phyloP scores from a whole-genome alignment of 2,888 invertebrate species.

The Colletes collaris region DNA sequence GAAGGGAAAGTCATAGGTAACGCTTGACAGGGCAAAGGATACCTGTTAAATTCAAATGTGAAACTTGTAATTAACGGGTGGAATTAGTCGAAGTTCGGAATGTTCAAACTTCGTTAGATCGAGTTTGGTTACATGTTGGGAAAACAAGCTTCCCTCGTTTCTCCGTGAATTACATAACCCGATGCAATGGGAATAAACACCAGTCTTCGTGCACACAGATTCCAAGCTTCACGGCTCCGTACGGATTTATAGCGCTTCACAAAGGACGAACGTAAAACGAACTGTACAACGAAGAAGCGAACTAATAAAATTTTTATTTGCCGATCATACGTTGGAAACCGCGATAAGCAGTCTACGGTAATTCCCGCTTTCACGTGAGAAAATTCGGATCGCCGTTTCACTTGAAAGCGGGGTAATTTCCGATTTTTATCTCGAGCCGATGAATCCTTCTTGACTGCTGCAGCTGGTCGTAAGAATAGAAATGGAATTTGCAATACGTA shows the following conservation, averaged over 20 bases:
- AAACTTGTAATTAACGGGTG: conserved; percentile 64
- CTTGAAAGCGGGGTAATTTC: too few relatives aligned
- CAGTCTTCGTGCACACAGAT: neutral
- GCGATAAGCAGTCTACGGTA: too few relatives aligned
- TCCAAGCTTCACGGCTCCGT: neutral
- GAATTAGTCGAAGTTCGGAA: conserved; percentile 57
- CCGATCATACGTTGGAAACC: too few relatives aligned
- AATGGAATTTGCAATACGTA: too few relatives aligned
- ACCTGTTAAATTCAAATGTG: conserved; percentile 62
- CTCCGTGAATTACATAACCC: conserved; percentile 31
- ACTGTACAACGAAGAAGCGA: neutral
- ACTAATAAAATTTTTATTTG: neutral
- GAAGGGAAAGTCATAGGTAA: conserved; percentile 45
- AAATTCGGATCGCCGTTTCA: too few relatives aligned
- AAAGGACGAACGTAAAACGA: neutral
- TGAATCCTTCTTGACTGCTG: too few relatives aligned
- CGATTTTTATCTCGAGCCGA: too few relatives aligned
- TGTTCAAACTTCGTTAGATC: conserved; percentile 59
- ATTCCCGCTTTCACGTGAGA: too few relatives aligned
- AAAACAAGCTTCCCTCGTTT: conserved; percentile 25
- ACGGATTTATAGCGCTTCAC: neutral
- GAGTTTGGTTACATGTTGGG: conserved; percentile 29
- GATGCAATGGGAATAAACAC: neutral
- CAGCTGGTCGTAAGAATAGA: too few relatives aligned
- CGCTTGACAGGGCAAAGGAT: conserved; percentile 46